Conservation (phyloP, 1,140 invertebrate species). For the Bombus difficillimus region DNA sequence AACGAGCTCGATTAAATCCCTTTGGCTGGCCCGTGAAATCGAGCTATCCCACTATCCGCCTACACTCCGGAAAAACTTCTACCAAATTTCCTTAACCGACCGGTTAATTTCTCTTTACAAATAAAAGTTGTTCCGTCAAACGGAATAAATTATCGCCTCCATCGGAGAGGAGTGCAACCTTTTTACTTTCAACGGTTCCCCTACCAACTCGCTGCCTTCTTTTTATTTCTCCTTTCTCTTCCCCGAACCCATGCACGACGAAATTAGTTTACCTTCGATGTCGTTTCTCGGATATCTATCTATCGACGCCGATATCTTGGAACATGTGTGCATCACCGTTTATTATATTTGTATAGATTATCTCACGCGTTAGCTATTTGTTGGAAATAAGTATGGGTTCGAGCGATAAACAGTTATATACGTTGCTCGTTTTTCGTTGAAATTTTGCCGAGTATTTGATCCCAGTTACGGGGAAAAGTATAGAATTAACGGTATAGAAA, state of each 20-base stretch:
- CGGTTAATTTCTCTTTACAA: conserved; percentile 13
- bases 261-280: neutral
- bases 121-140: conserved; percentile 40
- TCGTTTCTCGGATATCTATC: neutral
- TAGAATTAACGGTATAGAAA: no score
- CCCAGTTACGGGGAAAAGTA: no score
- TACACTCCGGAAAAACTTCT: neutral
- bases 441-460: no score
- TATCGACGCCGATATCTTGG: neutral
- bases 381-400: no score
- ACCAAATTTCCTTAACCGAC: neutral
- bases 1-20: neutral
- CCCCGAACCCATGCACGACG: neutral
- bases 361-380: no score
- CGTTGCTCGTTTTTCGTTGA: no score
- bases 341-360: no score
- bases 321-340: neutral
- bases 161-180: neutral
- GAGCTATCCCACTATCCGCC: no score
- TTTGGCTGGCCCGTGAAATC: no score
- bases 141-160: conserved; percentile 31
- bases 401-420: no score
- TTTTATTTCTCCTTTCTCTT: conserved; percentile 3
- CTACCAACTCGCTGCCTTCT: neutral
- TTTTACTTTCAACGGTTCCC: neutral